A percentile compares a stretch with the other conserved stretches of the same genome.
phyloP scores from a whole-genome alignment of 2,888 invertebrate genomes.

The Lasioglossum oenotherae region DNA sequence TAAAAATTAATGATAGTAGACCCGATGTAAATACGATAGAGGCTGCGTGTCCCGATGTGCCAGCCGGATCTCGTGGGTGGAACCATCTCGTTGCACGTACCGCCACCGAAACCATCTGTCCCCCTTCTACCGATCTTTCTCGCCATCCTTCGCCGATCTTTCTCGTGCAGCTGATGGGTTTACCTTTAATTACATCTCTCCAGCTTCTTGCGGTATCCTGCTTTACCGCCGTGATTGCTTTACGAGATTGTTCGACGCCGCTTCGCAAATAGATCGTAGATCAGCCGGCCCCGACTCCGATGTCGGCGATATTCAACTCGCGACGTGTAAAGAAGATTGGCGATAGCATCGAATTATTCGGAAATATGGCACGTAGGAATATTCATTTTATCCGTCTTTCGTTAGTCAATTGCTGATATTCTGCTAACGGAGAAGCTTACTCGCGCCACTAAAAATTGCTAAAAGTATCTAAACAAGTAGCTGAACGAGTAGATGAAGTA shows the following conservation, averaged over 20 bases:
- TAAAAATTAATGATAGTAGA: constrained; percentile 81
- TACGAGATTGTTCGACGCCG: constrained; percentile 6
- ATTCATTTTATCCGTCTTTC: too few species aligned
- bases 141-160: background rate
- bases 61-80: constrained; percentile 48
- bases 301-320: background rate
- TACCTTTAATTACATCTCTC: constrained; percentile 15
- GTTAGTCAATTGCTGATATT: background rate
- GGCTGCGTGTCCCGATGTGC: constrained; percentile 54
- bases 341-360: background rate
- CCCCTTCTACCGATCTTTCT: background rate
- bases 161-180: background rate
- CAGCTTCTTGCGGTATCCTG: background rate
- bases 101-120: constrained; percentile 24
- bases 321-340: background rate
- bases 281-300: background rate
- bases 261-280: background rate
- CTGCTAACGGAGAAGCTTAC: background rate
- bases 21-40: constrained; percentile 77
- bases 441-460: too few species aligned
- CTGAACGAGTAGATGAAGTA: too few species aligned
- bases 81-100: constrained; percentile 37
- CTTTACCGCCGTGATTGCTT: background rate
- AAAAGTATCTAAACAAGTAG: too few species aligned
- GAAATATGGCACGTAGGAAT: background rate